phyloP scores from a whole-genome alignment of 2,113 vertebrate species.

The Trogon melanurus region DNA sequence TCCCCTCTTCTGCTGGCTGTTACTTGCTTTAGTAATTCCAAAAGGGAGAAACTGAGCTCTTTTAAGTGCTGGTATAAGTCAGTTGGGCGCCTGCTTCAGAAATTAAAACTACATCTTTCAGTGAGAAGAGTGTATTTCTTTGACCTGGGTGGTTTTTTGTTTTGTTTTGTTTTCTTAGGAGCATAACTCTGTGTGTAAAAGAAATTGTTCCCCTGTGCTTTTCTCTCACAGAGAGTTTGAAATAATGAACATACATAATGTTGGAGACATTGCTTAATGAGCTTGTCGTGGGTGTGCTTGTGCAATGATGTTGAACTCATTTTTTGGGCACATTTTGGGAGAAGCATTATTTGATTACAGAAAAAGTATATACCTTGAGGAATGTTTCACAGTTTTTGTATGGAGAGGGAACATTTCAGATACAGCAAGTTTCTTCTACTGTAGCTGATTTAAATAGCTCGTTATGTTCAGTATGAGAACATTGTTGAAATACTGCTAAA shows the following conservation, averaged over 20 bases:
- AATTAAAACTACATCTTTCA: not conserved
- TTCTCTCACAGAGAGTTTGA: not conserved
- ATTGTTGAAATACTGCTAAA: not conserved
- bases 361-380: not conserved
- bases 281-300: not conserved
- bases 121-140: not conserved
- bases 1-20: not conserved
- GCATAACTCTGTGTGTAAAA: not conserved
- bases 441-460: not conserved
- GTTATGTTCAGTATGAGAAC: not conserved
- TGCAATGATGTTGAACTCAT: not conserved
- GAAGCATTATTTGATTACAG: not conserved
- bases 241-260: not conserved
- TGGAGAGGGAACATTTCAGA: not conserved
- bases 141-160: not conserved
- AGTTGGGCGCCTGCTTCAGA: not conserved
- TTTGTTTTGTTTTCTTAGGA: not conserved
- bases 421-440: not conserved
- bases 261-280: not conserved
- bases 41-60: not conserved
- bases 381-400: not conserved
- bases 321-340: not conserved
- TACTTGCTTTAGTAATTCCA: not conserved
- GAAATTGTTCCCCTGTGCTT: not conserved
- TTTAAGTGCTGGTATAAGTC: not conserved